Evolutionary conservation across 2,797 vertebrate species (phyloP).

Genomic region (Enteromius thamalakanensis): DNA sequence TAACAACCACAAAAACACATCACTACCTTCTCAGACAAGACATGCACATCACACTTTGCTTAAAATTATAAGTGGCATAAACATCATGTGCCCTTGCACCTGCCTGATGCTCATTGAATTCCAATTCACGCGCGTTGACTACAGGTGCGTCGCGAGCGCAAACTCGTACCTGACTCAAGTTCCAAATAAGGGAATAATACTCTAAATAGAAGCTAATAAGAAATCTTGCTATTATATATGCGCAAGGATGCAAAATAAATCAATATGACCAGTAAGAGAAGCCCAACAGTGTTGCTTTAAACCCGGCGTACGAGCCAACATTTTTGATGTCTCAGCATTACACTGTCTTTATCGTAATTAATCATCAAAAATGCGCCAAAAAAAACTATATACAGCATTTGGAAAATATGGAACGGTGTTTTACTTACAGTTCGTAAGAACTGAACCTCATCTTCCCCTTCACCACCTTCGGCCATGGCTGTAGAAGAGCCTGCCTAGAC

Average conservation of each 20-base stretch:
- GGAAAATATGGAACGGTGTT: constrained; percentile 36
- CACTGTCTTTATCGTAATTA: constrained; percentile 2
- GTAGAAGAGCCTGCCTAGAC: constrained; percentile 87
- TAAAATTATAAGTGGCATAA: constrained; percentile 1
- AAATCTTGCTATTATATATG: neutral
- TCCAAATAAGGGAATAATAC: constrained; percentile 29
- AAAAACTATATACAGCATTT: neutral
- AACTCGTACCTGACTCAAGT: constrained; percentile 61
- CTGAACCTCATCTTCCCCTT: constrained; percentile 98
- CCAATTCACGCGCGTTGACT: constrained; percentile 59
- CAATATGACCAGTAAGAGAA: neutral
- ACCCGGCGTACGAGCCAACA: constrained; percentile 7
- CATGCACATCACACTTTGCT: neutral
- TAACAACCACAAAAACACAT: neutral
- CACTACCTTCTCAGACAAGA: neutral
- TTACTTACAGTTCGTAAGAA: constrained; percentile 98
- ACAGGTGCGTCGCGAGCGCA: constrained; percentile 69
- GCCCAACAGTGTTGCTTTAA: constrained; percentile 9
- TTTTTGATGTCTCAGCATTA: constrained; percentile 40
- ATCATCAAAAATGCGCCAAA: constrained; percentile 16
- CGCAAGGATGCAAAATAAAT: neutral
- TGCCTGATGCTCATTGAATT: constrained; percentile 64
- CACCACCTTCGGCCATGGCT: constrained; percentile 96
- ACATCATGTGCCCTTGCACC: constrained; percentile 64
- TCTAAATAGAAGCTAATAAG: neutral